These are phyloP conservation scores for Colletes gigas DNA, from an alignment of 1,140 invertebrate genomes.

Conservation along the genomic window DNA sequence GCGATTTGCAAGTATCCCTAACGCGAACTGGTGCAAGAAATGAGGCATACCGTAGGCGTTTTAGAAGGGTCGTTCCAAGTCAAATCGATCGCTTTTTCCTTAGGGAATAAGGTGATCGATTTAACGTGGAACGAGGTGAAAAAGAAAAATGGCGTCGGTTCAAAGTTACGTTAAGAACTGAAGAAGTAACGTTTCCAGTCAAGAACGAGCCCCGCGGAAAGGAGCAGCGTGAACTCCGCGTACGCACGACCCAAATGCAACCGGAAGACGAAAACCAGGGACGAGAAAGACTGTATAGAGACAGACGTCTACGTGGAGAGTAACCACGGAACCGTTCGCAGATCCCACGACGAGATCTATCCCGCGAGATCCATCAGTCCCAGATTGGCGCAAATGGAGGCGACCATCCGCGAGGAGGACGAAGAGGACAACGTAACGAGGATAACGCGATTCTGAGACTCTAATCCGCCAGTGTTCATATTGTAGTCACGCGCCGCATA, in stretches of 20 bases:
- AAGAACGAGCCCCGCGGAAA: constrained; percentile 52
- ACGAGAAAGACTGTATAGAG: constrained; percentile 67
- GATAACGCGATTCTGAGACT: constrained; percentile 73
- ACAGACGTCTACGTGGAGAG: constrained; percentile 73
- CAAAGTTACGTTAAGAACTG: constrained; percentile 17
- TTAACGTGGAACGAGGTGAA: too few relatives aligned
- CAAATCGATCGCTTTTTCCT: too few relatives aligned
- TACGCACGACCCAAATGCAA: constrained; percentile 60
- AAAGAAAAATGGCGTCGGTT: too few relatives aligned
- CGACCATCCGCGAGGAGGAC: constrained; percentile 74
- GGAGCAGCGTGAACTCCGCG: constrained; percentile 42
- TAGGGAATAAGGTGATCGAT: too few relatives aligned
- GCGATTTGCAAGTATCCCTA: too few relatives aligned
- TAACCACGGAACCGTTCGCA: constrained; percentile 44
- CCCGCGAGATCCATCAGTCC: constrained; percentile 70
- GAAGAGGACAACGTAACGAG: constrained; percentile 67
- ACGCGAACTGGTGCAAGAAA: too few relatives aligned
- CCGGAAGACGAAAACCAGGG: constrained; percentile 56
- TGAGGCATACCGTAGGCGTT: too few relatives aligned
- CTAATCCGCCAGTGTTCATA: not conserved
- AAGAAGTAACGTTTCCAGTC: constrained; percentile 56
- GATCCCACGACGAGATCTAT: constrained; percentile 71
- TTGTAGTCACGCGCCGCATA: constrained; percentile 6
- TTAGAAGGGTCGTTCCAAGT: too few relatives aligned
- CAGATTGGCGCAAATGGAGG: constrained; percentile 67